Percentiles rank a stretch among this genome's conserved stretches.
Conservation (phyloP, 2,113 vertebrate genomes). For the Phylloscopus trochilus region DNA sequence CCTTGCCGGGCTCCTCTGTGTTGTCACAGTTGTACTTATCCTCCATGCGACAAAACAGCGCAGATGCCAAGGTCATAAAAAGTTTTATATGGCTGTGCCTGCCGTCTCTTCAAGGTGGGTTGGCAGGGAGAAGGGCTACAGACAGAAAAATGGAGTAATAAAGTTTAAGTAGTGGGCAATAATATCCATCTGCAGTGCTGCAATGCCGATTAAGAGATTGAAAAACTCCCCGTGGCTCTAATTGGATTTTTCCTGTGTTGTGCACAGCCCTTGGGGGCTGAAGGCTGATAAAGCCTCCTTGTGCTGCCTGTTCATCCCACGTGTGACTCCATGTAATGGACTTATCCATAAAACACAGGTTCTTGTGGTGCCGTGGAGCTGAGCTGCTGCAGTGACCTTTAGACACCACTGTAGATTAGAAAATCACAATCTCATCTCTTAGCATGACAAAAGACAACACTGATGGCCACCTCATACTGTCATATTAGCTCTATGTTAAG, state of each 20-base stretch:
- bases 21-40: conserved; percentile 35
- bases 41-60: conserved; percentile 40
- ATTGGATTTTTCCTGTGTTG: conserved; percentile 74
- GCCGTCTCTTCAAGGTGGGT: conserved; percentile 67
- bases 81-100: conserved; percentile 58
- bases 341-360: conserved; percentile 42
- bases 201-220: conserved; percentile 71
- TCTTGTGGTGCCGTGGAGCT: neutral
- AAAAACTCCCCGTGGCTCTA: conserved; percentile 69
- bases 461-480: conserved; percentile 12
- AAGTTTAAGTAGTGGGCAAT: conserved; percentile 74
- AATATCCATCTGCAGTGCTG: conserved; percentile 75
- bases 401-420: neutral
- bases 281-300: conserved; percentile 63
- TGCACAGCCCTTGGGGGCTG: conserved; percentile 37
- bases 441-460: neutral
- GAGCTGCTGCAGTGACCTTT: conserved; percentile 17
- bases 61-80: conserved; percentile 67
- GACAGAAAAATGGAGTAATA: conserved; percentile 72
- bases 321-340: conserved; percentile 55
- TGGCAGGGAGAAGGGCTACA: conserved; percentile 64
- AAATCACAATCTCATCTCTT: conserved; percentile 28
- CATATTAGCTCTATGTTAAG: neutral
- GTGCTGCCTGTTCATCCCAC: conserved; percentile 67
- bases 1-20: neutral